Conservation (phyloP, 2,797 vertebrate genomes). For the Semaprochilodus insignis region DNA sequence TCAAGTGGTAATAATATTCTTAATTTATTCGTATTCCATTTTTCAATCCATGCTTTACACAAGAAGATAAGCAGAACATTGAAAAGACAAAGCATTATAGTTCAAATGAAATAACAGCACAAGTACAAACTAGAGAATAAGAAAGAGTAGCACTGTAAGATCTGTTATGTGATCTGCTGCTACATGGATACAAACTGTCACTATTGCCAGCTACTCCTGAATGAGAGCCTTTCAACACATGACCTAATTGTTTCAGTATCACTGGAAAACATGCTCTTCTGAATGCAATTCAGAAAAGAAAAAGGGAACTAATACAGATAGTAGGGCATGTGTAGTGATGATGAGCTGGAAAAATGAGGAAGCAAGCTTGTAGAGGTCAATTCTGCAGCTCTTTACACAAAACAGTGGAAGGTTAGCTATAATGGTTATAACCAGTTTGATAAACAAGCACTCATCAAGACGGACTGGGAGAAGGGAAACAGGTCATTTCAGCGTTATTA, state of each 20-base stretch:
- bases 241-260: background rate
- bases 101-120: background rate
- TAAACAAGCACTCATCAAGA: too few species aligned
- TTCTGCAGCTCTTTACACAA: background rate
- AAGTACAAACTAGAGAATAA: background rate
- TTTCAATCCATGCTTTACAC: background rate
- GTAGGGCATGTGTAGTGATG: background rate
- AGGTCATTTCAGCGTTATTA: too few species aligned
- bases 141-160: background rate
- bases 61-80: background rate
- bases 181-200: too few species aligned
- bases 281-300: slow-evolving; percentile 1
- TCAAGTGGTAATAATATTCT: background rate
- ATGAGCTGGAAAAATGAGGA: background rate
- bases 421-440: background rate
- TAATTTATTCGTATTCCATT: background rate
- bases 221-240: background rate
- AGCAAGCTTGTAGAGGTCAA: background rate
- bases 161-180: background rate
- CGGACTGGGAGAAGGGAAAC: too few species aligned
- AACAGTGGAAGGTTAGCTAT: background rate
- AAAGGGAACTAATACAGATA: background rate
- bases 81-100: background rate
- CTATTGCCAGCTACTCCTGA: background rate
- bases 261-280: background rate